Evolutionary conservation across 2,113 vertebrate genomes (phyloP).

Genomic region (Chlamydotis undulata): DNA sequence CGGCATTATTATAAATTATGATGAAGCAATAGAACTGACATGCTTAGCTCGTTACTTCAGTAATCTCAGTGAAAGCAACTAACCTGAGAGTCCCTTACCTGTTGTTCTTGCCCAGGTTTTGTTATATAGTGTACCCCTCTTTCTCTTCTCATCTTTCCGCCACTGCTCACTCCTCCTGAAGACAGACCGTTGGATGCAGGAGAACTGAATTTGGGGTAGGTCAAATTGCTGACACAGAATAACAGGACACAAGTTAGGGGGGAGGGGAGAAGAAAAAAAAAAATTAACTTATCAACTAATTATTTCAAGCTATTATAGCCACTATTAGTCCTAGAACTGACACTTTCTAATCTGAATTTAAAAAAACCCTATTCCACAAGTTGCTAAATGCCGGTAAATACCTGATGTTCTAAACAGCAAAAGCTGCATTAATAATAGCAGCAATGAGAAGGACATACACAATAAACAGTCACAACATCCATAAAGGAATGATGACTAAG

Average conservation of each 20-base stretch:
- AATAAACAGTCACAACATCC: not conserved
- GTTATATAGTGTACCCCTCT: constrained; percentile 75
- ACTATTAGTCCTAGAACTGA: not conserved
- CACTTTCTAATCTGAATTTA: not conserved
- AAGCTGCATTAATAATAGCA: not conserved
- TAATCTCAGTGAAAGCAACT: not conserved
- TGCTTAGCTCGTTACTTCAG: not conserved
- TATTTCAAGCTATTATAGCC: not conserved
- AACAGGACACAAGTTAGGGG: not conserved
- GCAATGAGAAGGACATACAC: not conserved
- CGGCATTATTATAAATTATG: not conserved
- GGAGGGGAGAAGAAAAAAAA: not conserved
- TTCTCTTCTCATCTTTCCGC: constrained; percentile 92
- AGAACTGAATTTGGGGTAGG: constrained; percentile 81
- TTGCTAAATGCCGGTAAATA: not conserved
- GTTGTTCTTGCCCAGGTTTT: constrained; percentile 76
- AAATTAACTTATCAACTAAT: not conserved
- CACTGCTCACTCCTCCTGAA: constrained; percentile 76
- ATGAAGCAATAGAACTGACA: not conserved
- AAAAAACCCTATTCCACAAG: not conserved
- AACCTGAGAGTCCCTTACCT: constrained; percentile 71
- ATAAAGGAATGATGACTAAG: constrained; percentile 38
- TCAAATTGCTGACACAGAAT: constrained; percentile 73
- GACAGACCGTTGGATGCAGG: constrained; percentile 82
- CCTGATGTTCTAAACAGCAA: not conserved